Base-by-base conservation (phyloP, 92 coral and sea anemone species). In the Ricordea florida region DNA sequence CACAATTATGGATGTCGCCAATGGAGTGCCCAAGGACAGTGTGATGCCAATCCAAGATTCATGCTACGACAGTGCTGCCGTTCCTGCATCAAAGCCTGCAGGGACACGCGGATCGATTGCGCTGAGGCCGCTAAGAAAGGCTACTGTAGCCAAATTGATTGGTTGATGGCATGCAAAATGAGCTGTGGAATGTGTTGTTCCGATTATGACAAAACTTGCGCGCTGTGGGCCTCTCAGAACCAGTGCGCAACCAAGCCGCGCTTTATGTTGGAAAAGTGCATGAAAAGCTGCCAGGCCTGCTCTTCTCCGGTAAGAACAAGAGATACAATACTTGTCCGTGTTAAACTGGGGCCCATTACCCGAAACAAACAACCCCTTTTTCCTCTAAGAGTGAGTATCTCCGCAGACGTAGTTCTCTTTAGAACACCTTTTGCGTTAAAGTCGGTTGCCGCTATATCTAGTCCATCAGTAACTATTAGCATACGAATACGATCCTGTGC, bases 121-220 rank as follows among this genome's bases (percentile, higher is more conserved):
- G 14, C 33, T 10, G 15, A 17, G n/a, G 35, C 18, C 14, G 74
- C 74, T 18, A 45, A 46, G 32, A 18, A 29, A 30, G 74, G 74
- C n/a, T 23, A 14, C 29, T 66, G 74, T 29, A 46, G 25, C 30
- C 10, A 45, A 0, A 8, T 17, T 2, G 25, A 22, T 15, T 1
- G 43, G 27, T 15, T 66, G 5, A 20, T n/a, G 20, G 11, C 11
- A 9, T 66, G 74, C 62, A n/a, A 66, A 14, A 43, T 10, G 33
- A 31, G 35, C 16, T 66, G 74, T 45, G 62, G 60, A 10, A 21
- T 66, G 74, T 66, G 74, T 25, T 66, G 74, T 38, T 30, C n/a
- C 9, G 64, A 66, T 43, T 47, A 25, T 61, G 15, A 36, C 34
- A 14, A 24, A 18, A 66, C 23, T 59, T 66, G 56, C 21, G 0